Percentiles rank a stretch among this genome's conserved stretches.
phyloP scores from a whole-genome alignment of 2,113 vertebrate genomes.

The Cyprinodon variegatus region DNA sequence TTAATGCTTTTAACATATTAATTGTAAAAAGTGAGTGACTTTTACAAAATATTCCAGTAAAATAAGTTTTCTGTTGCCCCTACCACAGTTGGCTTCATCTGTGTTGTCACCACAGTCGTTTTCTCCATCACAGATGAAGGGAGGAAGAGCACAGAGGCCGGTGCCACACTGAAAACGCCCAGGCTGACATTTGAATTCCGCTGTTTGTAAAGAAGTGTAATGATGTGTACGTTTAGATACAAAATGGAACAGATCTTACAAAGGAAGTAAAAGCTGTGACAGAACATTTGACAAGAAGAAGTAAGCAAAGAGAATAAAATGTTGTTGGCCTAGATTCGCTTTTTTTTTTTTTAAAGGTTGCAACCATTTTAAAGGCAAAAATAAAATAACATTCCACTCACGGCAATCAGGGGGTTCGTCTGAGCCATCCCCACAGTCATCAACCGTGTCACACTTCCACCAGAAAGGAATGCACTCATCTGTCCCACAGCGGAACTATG shows the following conservation, averaged over 20 bases:
- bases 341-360: neutral
- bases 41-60: neutral
- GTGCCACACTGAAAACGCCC: constrained; percentile 97
- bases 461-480: constrained; percentile 99
- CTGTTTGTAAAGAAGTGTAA: constrained; percentile 72
- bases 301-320: neutral
- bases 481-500: constrained; percentile 95
- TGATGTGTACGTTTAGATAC: neutral
- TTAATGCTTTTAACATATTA: neutral
- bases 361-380: constrained; percentile 10
- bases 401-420: constrained; percentile 95
- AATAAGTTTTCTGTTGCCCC: constrained; percentile 34
- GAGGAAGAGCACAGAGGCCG: constrained; percentile 94
- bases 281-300: neutral
- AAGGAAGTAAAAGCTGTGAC: neutral
- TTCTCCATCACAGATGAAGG: constrained; percentile 98
- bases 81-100: constrained; percentile 96
- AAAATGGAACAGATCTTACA: neutral
- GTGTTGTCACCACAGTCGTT: constrained; percentile 99
- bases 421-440: constrained; percentile 97
- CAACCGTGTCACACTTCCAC: constrained; percentile 99
- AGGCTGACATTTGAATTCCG: constrained; percentile 97
- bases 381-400: constrained; percentile 78
- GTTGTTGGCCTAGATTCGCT: neutral
- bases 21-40: neutral